A percentile compares a stretch with the other conserved stretches of the same genome.
phyloP scores from a whole-genome alignment of 2,113 vertebrate species.

The Leucopsar rothschildi region DNA sequence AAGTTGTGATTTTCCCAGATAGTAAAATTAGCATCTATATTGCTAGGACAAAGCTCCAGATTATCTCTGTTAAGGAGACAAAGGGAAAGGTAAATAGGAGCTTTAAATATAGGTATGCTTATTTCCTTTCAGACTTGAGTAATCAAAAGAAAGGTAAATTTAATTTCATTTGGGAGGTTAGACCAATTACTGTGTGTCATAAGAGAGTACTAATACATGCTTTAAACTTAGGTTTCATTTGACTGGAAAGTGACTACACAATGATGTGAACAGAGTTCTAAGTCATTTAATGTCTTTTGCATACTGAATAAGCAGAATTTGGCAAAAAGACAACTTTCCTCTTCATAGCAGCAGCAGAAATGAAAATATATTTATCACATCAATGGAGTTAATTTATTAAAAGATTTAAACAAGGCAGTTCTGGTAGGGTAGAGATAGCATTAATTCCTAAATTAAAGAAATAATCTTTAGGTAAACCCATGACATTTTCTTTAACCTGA shows the following conservation, averaged over 20 bases:
- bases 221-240: not conserved
- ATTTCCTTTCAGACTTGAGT: slow-evolving; percentile 12
- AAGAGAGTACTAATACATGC: not conserved
- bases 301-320: not conserved
- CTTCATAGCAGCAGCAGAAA: not conserved
- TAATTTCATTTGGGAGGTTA: slow-evolving; percentile 16
- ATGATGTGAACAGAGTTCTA: not conserved
- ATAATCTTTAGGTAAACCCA: not conserved
- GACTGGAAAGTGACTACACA: not conserved
- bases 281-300: not conserved
- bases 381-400: not conserved
- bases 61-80: slow-evolving; percentile 13
- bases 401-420: not conserved
- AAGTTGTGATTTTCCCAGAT: not conserved
- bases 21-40: slow-evolving; percentile 39
- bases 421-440: not conserved
- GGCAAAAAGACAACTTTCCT: not conserved
- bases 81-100: slow-evolving; percentile 1
- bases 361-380: not conserved
- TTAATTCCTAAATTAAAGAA: not conserved
- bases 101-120: not conserved
- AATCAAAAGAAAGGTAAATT: slow-evolving; percentile 35
- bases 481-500: not conserved
- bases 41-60: not conserved
- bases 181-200: not conserved